These are phyloP conservation scores for Phrixothrix hirtus DNA, from an alignment of 2,888 invertebrate genomes.

Conservation along the genomic window DNA sequence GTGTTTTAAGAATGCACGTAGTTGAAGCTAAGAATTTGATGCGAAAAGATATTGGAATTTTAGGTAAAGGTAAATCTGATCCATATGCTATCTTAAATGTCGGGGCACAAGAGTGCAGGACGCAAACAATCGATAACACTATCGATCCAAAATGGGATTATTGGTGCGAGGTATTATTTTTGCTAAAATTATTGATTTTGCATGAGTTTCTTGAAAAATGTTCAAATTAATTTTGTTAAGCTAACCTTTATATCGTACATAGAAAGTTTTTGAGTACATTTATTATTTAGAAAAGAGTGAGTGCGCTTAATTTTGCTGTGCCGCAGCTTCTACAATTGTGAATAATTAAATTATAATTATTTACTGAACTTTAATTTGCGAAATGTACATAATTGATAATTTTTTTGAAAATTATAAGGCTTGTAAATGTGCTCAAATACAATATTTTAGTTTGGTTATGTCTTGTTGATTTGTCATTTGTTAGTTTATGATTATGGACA, in stretches of 20 bases:
- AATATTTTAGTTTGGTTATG: conserved; percentile 29
- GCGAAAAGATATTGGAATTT: conserved; percentile 91
- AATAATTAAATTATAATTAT: no score
- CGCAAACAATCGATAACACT: conserved; percentile 90
- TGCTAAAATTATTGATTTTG: no score
- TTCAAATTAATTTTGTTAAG: no score
- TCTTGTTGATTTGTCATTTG: conserved; percentile 20
- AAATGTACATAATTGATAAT: no score
- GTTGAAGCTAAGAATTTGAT: conserved; percentile 94
- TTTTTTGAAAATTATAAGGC: no score
- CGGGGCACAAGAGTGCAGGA: conserved; percentile 91
- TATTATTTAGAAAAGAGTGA: neutral
- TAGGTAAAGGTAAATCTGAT: conserved; percentile 95
- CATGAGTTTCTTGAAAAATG: no score
- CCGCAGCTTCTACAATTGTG: no score
- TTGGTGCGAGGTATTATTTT: conserved; percentile 95
- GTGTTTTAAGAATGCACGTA: conserved; percentile 90
- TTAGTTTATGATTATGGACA: conserved; percentile 61
- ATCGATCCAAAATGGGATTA: conserved; percentile 97
- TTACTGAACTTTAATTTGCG: no score
- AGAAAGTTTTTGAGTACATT: conserved; percentile 7
- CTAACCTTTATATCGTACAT: no score
- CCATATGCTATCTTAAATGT: conserved; percentile 92
- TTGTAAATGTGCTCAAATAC: conserved; percentile 46
- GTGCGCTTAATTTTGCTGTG: no score